Evolutionary conservation across 2,888 invertebrate genomes (phyloP), one percentile per base, ranked within the genome.

Genomic region (Teinopalpus imperialis): DNA sequence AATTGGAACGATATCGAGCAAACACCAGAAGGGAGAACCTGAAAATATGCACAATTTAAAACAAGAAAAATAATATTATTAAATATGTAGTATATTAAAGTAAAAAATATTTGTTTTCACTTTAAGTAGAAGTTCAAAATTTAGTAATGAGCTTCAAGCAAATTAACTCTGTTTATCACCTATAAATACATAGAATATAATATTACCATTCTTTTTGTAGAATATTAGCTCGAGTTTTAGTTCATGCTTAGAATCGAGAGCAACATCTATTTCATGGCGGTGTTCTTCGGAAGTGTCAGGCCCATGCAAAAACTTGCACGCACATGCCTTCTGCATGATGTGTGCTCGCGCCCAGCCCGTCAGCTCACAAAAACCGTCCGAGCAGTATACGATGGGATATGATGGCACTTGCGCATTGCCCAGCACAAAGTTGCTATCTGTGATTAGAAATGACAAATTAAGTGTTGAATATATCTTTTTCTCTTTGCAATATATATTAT

Each of bases 321-420:
- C 96, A 88, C 97, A 97, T 56, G 96, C 95, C 79, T 97, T 97
- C 89, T 97, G 97, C 97, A 97, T 97, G 87, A 98, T 97, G 90
- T 97, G 97, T 56, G 97, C 97, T 66, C 97, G 92, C 59, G 96
- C 92, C 90, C 94, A 97, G 58, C 97, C 97, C 48, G 97, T 97
- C 91, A 98, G 93, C 91, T 97, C 97, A 85, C 97, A 97, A 90
- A 97, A 97, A 49, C 97, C 97, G 91, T 97, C 97, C 50, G 97
- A 97, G 90, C 97, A 97, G 90, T 97, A 97, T 66, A 97, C 97
- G 90, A 97, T 97, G 63, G 97, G 97, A 90, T 96, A 95, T 65
- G 93, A 86, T 51, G 94, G 93, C 66, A 97, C 97, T 89, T 97
- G 97, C 60, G 97, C 97, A 90, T 97, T 97, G 72, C 97, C 97